These are phyloP conservation scores for Lasioglossum oenotherae DNA, from an alignment of 2,888 invertebrate genomes.

Conservation along the genomic window DNA sequence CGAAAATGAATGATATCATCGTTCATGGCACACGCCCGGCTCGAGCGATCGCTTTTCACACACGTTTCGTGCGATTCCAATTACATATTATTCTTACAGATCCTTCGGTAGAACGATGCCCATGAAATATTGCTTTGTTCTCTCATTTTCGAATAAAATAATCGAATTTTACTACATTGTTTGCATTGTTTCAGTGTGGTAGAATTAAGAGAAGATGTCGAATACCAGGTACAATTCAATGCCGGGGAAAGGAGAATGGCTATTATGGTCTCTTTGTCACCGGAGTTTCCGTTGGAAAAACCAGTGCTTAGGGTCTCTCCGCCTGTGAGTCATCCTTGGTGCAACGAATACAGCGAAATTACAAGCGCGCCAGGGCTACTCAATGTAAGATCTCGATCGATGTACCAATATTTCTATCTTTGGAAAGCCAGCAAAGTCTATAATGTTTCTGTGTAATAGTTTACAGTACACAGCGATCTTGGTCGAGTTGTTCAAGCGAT, in stretches of 20 bases:
- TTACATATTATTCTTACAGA: background rate
- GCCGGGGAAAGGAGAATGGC: constrained; percentile 88
- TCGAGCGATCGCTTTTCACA: background rate
- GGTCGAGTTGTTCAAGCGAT: constrained; percentile 93
- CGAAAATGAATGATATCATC: constrained; percentile 19
- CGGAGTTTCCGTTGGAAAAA: constrained; percentile 91
- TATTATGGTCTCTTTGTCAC: constrained; percentile 88
- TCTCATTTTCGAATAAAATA: background rate
- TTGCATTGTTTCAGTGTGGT: constrained; percentile 86
- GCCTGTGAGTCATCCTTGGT: constrained; percentile 89
- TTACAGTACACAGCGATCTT: constrained; percentile 91
- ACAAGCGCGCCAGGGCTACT: constrained; percentile 90
- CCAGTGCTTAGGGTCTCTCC: constrained; percentile 90
- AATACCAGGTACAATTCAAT: constrained; percentile 90
- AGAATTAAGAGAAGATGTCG: constrained; percentile 89
- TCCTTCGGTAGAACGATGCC: background rate
- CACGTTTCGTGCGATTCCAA: background rate
- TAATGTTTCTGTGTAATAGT: constrained; percentile 82
- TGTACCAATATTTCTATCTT: background rate
- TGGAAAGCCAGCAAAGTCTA: background rate
- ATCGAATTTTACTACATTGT: background rate
- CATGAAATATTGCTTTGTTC: background rate
- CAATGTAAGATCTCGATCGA: constrained; percentile 85
- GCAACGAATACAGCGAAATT: constrained; percentile 89
- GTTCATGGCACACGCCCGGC: background rate